Evolutionary conservation across 2,888 invertebrate species (phyloP).

Genomic region (Mesodorylaimus sp.): DNA sequence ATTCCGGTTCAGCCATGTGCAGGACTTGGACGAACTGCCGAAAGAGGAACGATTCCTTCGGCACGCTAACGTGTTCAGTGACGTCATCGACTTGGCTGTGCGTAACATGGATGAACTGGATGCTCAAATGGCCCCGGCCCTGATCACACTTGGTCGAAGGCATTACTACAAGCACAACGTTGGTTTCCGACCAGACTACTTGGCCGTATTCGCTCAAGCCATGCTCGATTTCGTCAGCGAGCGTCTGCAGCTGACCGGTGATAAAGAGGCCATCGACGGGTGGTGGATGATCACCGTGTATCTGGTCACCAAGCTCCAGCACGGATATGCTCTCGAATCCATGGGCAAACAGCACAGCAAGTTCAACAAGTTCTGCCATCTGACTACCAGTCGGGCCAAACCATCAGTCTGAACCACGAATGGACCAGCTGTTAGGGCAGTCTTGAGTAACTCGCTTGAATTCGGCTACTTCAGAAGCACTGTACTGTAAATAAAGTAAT

Average conservation of each 20-base stretch:
- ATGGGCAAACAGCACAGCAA: conserved; percentile 3
- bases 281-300: neutral
- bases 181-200: conserved; percentile 2
- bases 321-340: neutral
- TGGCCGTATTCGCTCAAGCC: neutral
- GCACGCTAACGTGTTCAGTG: conserved; percentile 15
- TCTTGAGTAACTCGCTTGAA: too few relatives aligned
- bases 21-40: neutral
- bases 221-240: neutral
- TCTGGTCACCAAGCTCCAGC: neutral
- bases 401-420: too few relatives aligned
- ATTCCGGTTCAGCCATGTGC: neutral
- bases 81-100: conserved; percentile 19
- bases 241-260: neutral
- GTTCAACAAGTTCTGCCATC: too few relatives aligned
- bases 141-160: conserved; percentile 21
- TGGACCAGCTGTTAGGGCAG: too few relatives aligned
- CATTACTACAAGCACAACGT: conserved; percentile 14
- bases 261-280: neutral
- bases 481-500: too few relatives aligned
- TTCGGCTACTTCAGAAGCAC: too few relatives aligned
- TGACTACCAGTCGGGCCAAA: too few relatives aligned
- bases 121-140: conserved; percentile 18
- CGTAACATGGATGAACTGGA: conserved; percentile 20
- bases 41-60: neutral